A percentile compares a stretch with the other conserved stretches of the same genome.
Conservation (phyloP, 2,113 vertebrate genomes). For the Chaenocephalus aceratus region DNA sequence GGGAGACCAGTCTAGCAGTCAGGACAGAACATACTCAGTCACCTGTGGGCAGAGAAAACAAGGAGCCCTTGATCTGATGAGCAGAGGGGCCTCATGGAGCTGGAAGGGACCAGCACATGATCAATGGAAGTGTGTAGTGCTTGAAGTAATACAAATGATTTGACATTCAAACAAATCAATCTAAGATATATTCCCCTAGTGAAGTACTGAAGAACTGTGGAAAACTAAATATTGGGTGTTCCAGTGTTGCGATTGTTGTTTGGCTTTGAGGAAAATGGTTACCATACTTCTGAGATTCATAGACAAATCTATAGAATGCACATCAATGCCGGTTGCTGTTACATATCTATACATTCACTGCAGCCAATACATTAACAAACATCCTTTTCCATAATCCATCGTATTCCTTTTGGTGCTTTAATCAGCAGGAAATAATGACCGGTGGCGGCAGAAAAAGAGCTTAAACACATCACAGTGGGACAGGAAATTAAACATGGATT, state of each 20-base stretch:
- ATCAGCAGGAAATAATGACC: constrained; percentile 66
- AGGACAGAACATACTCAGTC: neutral
- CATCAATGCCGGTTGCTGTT: neutral
- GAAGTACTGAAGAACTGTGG: no score
- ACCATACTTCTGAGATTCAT: neutral
- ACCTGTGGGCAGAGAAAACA: neutral
- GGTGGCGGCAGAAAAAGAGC: constrained; percentile 47
- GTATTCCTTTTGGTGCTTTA: constrained; percentile 47
- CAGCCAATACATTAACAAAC: constrained; percentile 49
- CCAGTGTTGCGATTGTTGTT: no score
- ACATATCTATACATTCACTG: neutral
- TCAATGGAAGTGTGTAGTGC: neutral
- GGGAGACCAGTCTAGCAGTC: neutral
- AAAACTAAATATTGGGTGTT: no score
- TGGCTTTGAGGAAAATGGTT: no score
- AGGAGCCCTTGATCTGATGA: neutral
- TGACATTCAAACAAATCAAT: neutral
- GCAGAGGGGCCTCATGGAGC: neutral
- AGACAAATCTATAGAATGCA: neutral
- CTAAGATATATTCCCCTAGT: neutral
- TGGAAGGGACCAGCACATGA: neutral
- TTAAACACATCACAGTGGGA: constrained; percentile 62
- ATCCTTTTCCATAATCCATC: constrained; percentile 41
- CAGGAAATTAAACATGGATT: constrained; percentile 78
- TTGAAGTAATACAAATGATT: neutral